Base-by-base conservation (phyloP, 2,113 vertebrate species). In the Callipepla squamata region DNA sequence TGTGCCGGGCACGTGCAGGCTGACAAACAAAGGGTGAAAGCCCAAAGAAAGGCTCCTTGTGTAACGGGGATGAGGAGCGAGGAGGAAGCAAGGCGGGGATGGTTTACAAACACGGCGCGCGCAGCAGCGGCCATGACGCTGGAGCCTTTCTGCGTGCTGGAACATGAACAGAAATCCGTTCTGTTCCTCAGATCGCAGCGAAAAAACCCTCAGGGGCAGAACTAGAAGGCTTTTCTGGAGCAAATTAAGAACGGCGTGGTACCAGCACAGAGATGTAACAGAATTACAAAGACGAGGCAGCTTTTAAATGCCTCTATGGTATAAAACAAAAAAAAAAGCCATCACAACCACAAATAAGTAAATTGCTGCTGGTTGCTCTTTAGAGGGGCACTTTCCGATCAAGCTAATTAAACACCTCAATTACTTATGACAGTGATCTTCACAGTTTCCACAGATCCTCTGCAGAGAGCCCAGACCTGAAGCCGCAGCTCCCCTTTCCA, bases 331-430 rank as follows among this genome's bases (percentile, higher is more conserved):
- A 9, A 53, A 53, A 4, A 44, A 1, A 11, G 50, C 23, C 61
- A 4, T 1, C 11, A 1, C 0, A 0, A 23, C 15, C 57, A 47
- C 67, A 21, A 18, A 30, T 1, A 44, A 47, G 14, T 7, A 44
- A 38, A 50, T 1, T 3, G 53, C 45, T 62, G n/a, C 25, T 25
- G 6, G 5, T 4, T 45, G n/a, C 51, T 75, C 34, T 36, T 42
- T 11, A 25, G 48, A 57, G 8, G 36, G 34, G 18, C 32, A 9
- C 36, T 26, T 50, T 26, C 21, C 47, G 28, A 22, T 26, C 13
- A 21, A 1, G 3, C 13, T 8, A n/a, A 45, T 44, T 12, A 58
- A 69, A 38, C 16, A 13, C 10, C 6, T 0, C 7, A 7, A 48
- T 47, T 32, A 38, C 8, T 34, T 3, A 1, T 0, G 26, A 28